Percentiles rank a stretch among this genome's conserved stretches.
These are phyloP conservation scores for Colaptes auratus DNA, from an alignment of 2,113 vertebrate species.

Conservation along the genomic window DNA sequence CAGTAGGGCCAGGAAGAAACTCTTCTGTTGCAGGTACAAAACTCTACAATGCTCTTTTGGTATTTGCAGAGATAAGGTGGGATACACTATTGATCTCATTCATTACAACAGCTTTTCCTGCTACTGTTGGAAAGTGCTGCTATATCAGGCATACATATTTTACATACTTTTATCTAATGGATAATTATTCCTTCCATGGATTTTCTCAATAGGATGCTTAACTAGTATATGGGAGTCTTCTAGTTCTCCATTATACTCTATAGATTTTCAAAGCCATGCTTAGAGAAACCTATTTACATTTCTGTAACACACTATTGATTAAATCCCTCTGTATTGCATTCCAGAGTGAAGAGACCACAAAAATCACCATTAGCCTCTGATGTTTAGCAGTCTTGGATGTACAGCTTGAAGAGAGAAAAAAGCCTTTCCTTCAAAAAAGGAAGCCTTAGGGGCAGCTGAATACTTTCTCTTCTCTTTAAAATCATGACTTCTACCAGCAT, in stretches of 20 bases:
- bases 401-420: constrained; percentile 16
- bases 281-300: background rate
- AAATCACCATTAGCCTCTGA: constrained; percentile 11
- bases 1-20: background rate
- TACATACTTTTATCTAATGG: constrained; percentile 5
- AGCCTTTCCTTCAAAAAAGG: constrained; percentile 20
- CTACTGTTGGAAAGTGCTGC: background rate
- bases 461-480: constrained; percentile 28
- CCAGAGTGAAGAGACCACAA: background rate
- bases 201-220: constrained; percentile 3
- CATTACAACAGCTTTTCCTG: background rate
- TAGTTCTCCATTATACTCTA: background rate
- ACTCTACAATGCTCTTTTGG: background rate
- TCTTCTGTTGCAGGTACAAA: background rate
- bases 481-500: background rate
- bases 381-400: background rate
- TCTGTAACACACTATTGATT: constrained; percentile 19
- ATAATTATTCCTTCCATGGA: background rate
- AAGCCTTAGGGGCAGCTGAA: background rate
- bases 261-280: constrained; percentile 21
- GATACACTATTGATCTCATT: background rate
- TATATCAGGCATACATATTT: background rate
- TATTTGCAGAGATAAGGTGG: background rate
- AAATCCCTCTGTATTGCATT: background rate
- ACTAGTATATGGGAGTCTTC: background rate